Evolutionary conservation across 2,888 invertebrate genomes (phyloP).

Genomic region (Coremacera marginata): DNA sequence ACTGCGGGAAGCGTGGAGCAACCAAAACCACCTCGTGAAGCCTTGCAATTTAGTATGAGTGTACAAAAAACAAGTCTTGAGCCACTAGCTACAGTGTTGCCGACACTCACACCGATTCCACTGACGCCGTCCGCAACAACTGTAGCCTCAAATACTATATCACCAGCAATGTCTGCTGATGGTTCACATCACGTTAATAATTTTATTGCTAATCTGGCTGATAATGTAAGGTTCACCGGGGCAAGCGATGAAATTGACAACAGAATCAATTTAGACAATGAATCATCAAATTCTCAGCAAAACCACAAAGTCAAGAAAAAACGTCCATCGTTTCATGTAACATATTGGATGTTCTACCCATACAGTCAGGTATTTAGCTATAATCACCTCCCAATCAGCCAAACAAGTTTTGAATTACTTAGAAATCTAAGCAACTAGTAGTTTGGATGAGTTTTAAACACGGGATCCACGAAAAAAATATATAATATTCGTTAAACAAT

Average conservation of each 20-base stretch:
- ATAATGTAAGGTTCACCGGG: conserved; percentile 66
- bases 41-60: too few relatives aligned
- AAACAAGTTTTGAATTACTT: too few relatives aligned
- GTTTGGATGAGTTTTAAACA: too few relatives aligned
- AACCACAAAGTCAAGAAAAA: conserved; percentile 48
- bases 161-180: conserved; percentile 23
- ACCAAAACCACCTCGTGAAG: not conserved
- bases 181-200: conserved; percentile 55
- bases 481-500: too few relatives aligned
- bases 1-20: not conserved
- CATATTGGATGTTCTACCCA: conserved; percentile 80
- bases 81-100: conserved; percentile 33
- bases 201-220: conserved; percentile 66
- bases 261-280: conserved; percentile 49
- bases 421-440: too few relatives aligned
- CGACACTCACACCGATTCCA: not conserved
- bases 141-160: not conserved
- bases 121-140: not conserved
- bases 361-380: conserved; percentile 73
- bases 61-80: conserved; percentile 48
- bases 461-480: too few relatives aligned
- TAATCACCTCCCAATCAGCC: too few relatives aligned
- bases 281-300: conserved; percentile 5
- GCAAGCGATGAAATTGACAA: conserved; percentile 57
- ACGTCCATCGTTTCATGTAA: conserved; percentile 73